phyloP scores from a whole-genome alignment of 2,113 vertebrate species.

The Aegotheles bennettii region DNA sequence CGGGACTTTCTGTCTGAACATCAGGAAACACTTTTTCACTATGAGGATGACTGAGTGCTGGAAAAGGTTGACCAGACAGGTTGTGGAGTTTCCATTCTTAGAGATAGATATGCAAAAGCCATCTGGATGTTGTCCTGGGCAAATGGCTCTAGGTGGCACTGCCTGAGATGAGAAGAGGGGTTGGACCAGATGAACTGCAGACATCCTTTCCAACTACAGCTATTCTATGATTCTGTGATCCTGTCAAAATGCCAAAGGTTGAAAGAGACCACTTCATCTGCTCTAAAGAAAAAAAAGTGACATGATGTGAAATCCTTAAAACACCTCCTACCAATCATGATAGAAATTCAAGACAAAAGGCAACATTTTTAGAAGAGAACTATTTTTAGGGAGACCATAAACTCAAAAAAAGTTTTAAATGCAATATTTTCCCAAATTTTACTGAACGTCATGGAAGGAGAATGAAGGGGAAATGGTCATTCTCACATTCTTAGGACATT shows the following conservation, averaged over 20 bases:
- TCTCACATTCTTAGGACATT: not conserved
- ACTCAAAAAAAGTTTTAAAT: not conserved
- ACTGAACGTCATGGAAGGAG: not conserved
- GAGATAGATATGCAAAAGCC: not conserved
- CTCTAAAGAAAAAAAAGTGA: not conserved
- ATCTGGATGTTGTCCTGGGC: not conserved
- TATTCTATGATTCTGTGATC: not conserved
- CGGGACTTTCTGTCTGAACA: not conserved
- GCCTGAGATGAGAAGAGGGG: not conserved
- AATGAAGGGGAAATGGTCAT: not conserved
- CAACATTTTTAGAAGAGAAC: not conserved
- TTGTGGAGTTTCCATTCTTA: not conserved
- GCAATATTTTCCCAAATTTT: not conserved
- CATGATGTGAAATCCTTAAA: not conserved
- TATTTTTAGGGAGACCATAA: too few species aligned
- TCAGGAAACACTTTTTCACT: not conserved
- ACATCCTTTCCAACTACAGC: not conserved
- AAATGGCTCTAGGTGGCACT: not conserved
- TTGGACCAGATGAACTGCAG: not conserved
- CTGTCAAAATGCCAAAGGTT: not conserved
- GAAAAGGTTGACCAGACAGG: not conserved
- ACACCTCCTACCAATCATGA: not conserved
- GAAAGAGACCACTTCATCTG: not conserved
- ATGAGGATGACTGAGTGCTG: rapidly evolving
- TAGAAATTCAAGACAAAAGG: not conserved